Evolutionary conservation across 2,797 vertebrate genomes (phyloP).

Genomic region (Bufotes viridis): DNA sequence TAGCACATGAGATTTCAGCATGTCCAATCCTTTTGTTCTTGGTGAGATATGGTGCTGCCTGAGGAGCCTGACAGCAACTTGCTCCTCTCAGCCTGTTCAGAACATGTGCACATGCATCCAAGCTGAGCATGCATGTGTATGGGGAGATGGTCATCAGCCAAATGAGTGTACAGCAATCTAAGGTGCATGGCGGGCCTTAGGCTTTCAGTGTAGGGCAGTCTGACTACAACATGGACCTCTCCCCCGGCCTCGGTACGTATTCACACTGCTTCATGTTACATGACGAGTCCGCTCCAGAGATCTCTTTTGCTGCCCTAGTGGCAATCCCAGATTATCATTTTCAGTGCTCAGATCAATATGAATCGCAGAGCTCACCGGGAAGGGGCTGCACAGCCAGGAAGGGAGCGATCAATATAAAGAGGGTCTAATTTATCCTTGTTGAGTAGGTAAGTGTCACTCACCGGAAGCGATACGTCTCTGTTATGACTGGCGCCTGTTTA

Average conservation of each 20-base stretch:
- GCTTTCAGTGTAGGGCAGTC: background rate
- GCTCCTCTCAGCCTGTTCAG: no score
- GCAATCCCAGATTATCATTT: slow-evolving; percentile 9
- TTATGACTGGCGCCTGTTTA: background rate
- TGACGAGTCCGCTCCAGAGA: no score
- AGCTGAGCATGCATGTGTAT: no score
- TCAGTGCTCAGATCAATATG: slow-evolving; percentile 30
- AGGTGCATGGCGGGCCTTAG: no score
- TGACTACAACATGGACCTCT: background rate
- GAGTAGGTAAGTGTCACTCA: slow-evolving; percentile 40
- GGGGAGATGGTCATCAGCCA: no score
- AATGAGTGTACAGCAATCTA: no score
- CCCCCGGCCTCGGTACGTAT: background rate
- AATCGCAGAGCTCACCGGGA: slow-evolving; percentile 25
- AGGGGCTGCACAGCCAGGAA: slow-evolving; percentile 49
- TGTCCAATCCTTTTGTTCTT: no score
- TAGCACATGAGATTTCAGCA: no score
- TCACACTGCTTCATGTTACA: no score
- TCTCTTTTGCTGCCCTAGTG: background rate
- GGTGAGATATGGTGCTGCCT: no score
- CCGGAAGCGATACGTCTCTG: slow-evolving; percentile 20
- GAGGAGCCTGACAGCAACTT: no score
- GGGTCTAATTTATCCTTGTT: slow-evolving; percentile 45
- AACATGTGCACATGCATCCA: no score
- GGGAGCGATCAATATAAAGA: slow-evolving; percentile 40